phyloP scores from a whole-genome alignment of 2,888 invertebrate species.

The Willowsia nigromaculata region DNA sequence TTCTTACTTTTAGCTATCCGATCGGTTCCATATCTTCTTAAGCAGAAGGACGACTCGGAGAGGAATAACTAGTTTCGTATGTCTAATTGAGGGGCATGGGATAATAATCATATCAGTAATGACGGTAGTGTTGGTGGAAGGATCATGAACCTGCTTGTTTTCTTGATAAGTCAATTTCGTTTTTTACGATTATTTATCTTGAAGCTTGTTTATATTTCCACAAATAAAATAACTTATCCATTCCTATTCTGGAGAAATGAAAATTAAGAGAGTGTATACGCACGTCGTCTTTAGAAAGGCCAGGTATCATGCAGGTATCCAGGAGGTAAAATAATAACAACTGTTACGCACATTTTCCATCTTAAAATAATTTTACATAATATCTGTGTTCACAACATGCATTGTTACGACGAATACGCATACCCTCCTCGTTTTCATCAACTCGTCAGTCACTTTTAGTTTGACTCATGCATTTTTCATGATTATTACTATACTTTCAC shows the following conservation, averaged over 20 bases:
- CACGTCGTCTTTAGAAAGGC: conserved; percentile 12
- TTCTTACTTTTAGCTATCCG: conserved; percentile 5
- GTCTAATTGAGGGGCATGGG: conserved; percentile 62
- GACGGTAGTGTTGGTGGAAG: conserved; percentile 45
- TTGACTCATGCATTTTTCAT: conserved; percentile 60
- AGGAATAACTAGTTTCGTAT: conserved; percentile 61
- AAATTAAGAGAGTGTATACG: conserved; percentile 61
- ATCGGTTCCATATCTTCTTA: conserved; percentile 45
- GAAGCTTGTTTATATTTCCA: conserved; percentile 48
- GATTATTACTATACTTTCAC: conserved; percentile 13
- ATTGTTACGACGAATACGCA: background rate
- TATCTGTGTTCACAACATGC: too few species aligned
- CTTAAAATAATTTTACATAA: background rate
- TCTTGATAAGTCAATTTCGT: conserved; percentile 75
- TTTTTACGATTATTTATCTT: conserved; percentile 70
- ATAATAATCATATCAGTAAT: conserved; percentile 58
- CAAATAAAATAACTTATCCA: conserved; percentile 9
- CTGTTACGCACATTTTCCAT: conserved; percentile 39
- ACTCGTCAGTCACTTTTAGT: conserved; percentile 63
- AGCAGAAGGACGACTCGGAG: background rate
- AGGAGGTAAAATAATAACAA: conserved; percentile 58
- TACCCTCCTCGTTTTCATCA: conserved; percentile 48
- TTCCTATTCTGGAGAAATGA: conserved; percentile 47
- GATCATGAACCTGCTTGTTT: conserved; percentile 69
- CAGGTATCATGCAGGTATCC: conserved; percentile 19